Base-by-base conservation (phyloP, 64 coral and sea anemone genomes). In the Porites lutea region DNA sequence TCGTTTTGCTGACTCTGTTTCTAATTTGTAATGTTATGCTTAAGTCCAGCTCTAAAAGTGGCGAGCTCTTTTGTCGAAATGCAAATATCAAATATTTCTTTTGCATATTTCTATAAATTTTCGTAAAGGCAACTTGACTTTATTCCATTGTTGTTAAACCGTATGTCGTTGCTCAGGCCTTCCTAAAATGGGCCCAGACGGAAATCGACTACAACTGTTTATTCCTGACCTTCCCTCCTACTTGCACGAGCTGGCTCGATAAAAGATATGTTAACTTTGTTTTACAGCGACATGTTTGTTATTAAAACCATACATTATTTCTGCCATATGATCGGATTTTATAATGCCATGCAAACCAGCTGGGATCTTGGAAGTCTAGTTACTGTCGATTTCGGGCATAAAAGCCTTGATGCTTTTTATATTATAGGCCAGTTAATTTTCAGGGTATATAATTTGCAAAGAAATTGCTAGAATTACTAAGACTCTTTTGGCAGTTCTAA, bases 301-400 rank as follows among this genome's bases (percentile, higher is more conserved):
- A 76, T 76, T 51, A 76, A 37, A 60, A 18, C 43, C 57, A 82
- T 82, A 2, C 45, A 82, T 82, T 59, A 82, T 62, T 82, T 50
- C 59, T 82, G 79, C 70, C 7, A 27, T 57, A 47, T 2, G 19
- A 57, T 58, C 13, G 2, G 68, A 59, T 27, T 59, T 20, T 59
- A 18, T 59, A 81, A 22, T 37, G 27, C 27, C 27, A 37, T 37
- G 27, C 27, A 37, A 37, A 37, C 27, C 27, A 37, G 27, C 27
- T 37, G 27, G 27, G 27, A 37, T 37, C 27, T 37, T 37, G 27
- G 27, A 37, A 37, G 27, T 0, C 27, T 37, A 37, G 27, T 37
- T 37, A 37, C 27, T 37, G 27, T 37, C 27, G 27, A 37, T 37
- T 37, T 37, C 27, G 27, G 27, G 27, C 27, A 37, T 37, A 37